These are phyloP conservation scores for Contarinia nasturtii DNA, from an alignment of 1,140 invertebrate species.

Conservation along the genomic window DNA sequence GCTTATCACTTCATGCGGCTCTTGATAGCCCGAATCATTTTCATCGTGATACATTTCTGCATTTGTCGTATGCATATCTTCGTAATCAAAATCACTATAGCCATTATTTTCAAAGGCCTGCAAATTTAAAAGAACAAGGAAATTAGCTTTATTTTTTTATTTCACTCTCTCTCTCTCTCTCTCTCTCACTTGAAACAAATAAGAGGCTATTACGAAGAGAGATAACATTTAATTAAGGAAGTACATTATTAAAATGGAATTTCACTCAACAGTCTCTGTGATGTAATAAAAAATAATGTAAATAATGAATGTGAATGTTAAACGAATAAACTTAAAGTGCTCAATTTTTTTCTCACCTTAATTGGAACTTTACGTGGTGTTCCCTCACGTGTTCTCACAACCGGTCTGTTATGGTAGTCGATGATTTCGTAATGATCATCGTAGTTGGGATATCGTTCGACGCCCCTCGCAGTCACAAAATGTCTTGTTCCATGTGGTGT, in stretches of 20 bases:
- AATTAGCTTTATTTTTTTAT: too few relatives aligned
- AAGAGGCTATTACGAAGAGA: too few relatives aligned
- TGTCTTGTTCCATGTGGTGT: slow-evolving; percentile 57
- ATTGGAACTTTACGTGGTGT: slow-evolving; percentile 12
- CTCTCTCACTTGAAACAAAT: too few relatives aligned
- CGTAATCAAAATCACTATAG: slow-evolving; percentile 52
- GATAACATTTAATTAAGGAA: too few relatives aligned
- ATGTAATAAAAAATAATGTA: too few relatives aligned
- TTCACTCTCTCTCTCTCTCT: too few relatives aligned
- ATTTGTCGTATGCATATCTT: slow-evolving; percentile 40
- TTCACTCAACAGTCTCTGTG: too few relatives aligned
- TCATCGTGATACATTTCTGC: slow-evolving; percentile 53
- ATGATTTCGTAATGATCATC: slow-evolving; percentile 61
- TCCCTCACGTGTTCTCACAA: slow-evolving; percentile 10
- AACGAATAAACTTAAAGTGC: not conserved
- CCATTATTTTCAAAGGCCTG: slow-evolving; percentile 46
- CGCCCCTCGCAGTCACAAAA: slow-evolving; percentile 28
- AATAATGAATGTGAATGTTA: too few relatives aligned
- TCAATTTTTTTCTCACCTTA: slow-evolving; percentile 6
- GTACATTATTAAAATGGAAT: too few relatives aligned
- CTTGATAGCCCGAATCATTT: slow-evolving; percentile 27
- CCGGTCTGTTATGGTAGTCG: slow-evolving; percentile 22
- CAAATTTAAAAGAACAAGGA: slow-evolving; percentile 9
- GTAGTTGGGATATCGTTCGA: slow-evolving; percentile 32
- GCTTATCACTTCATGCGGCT: slow-evolving; percentile 26